A percentile compares a stretch with the other conserved stretches of the same genome.
These are phyloP conservation scores for Pasiphila rectangulata DNA, from an alignment of 2,888 invertebrate species.

Conservation along the genomic window DNA sequence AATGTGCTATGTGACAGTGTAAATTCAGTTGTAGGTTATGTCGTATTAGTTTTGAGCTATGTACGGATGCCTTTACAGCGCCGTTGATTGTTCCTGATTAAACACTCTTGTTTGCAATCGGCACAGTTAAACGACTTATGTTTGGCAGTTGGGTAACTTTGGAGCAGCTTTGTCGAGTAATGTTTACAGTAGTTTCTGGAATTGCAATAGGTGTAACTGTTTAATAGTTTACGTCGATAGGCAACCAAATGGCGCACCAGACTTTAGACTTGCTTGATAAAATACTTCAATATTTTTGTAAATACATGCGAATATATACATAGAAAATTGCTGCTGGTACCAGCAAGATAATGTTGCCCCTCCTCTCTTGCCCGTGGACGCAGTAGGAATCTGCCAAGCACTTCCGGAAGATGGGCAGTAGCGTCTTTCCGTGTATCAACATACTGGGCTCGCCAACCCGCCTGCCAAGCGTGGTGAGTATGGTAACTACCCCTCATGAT, in stretches of 20 bases:
- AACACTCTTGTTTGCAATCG: slow-evolving; percentile 37
- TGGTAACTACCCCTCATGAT: too few relatives aligned
- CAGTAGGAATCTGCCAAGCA: too few relatives aligned
- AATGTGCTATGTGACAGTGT: slow-evolving; percentile 25
- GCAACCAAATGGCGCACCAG: neutral
- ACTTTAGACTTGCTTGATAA: too few relatives aligned
- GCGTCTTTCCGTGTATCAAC: too few relatives aligned
- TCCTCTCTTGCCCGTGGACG: too few relatives aligned
- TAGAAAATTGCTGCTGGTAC: too few relatives aligned
- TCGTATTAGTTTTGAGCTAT: slow-evolving; percentile 26
- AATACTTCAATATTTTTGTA: too few relatives aligned
- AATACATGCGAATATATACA: too few relatives aligned
- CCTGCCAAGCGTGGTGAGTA: too few relatives aligned
- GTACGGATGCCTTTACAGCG: slow-evolving; percentile 29
- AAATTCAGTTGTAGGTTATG: slow-evolving; percentile 22
- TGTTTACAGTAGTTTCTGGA: neutral
- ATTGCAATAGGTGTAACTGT: neutral
- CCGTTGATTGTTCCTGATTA: slow-evolving; percentile 41
- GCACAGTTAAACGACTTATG: slow-evolving; percentile 10
- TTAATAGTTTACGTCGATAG: neutral
- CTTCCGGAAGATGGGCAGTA: too few relatives aligned
- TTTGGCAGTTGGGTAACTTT: slow-evolving; percentile 6
- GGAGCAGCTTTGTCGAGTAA: neutral
- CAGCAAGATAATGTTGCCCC: too few relatives aligned
- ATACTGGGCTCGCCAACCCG: too few relatives aligned